Evolutionary conservation across 2,113 vertebrate species (phyloP).

Genomic region (Phalacrocorax aristotelis): DNA sequence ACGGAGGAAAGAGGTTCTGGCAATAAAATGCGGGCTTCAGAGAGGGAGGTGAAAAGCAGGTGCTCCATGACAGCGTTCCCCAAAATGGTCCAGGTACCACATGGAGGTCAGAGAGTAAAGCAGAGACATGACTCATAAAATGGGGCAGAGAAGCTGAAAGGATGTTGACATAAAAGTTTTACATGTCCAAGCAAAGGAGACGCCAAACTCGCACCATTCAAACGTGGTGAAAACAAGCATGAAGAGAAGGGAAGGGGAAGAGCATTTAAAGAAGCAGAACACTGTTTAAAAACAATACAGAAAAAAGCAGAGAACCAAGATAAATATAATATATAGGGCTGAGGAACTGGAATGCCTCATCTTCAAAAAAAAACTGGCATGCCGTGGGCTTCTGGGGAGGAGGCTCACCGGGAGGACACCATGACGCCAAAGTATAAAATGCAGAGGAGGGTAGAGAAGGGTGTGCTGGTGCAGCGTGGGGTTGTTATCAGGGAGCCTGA

Average conservation of each 20-base stretch:
- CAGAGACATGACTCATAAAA: neutral
- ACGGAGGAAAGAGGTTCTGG: neutral
- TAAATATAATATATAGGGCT: neutral
- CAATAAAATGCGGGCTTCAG: neutral
- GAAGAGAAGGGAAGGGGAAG: neutral
- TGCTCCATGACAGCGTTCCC: neutral
- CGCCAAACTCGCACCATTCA: neutral
- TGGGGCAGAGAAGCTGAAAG: neutral
- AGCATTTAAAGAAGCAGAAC: neutral
- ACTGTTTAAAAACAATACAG: neutral
- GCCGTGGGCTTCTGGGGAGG: neutral
- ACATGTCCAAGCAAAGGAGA: neutral
- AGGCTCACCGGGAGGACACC: neutral
- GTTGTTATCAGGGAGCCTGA: neutral
- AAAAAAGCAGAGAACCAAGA: neutral
- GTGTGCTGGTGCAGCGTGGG: neutral
- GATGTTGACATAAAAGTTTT: neutral
- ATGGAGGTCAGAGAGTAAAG: neutral
- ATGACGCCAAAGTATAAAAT: neutral
- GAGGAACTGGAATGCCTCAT: neutral
- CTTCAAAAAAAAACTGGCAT: fast-evolving
- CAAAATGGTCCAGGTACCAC: fast-evolving
- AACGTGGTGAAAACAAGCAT: neutral
- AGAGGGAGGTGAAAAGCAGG: neutral
- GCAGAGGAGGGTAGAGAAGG: neutral